Evolutionary conservation across 2,113 vertebrate genomes (phyloP), one percentile per base, ranked within the genome.

Genomic region (Baryphthengus martii): DNA sequence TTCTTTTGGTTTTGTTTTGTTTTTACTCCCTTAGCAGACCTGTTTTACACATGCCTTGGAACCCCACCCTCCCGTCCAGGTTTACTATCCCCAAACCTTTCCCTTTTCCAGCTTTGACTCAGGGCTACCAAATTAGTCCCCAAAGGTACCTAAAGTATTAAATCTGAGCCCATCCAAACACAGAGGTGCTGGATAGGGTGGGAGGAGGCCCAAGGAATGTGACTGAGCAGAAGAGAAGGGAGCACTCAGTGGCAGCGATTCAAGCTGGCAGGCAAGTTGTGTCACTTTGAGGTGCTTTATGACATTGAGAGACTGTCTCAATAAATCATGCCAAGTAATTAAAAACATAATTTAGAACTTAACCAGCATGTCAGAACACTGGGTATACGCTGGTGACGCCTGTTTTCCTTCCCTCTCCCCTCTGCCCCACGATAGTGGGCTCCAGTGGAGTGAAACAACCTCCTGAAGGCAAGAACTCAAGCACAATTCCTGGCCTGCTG

Each of bases 301-400:
- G 93, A 96, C 93, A 95, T 94, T 93, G 90, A 94, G 59, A 68
- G 53, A 26, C 76, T 77, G 72, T 52, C 90, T 93, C 85, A 44
- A 56, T 84, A 95, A 94, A 95, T 95, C 93, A 96, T 82, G 95
- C 80, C 90, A 89, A 94, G 83, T 89, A 93, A 96, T 96, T 94
- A 95, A 95, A 86, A 93, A 28, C 72, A 72, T 92, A 72, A 94
- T 93, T 96, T 94, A 88, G 79, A 94, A 86, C 47, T 86, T 61
- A 94, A 84, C 65, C 56, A 88, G 95, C 72, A 45, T 83, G 72
- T 88, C 85, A 73, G 50, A 91, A 79, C 67, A 85, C 13, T 88
- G 75, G 42, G 13, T 77, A 40, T 52, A 86, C 72, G 44, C 33
- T 77, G 35, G 37, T 37, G 72, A 42, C 61, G n/a, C 71, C 70